Percentiles rank a stretch among this genome's conserved stretches.
phyloP scores from a whole-genome alignment of 2,888 invertebrate species.

The Leucania comma region DNA sequence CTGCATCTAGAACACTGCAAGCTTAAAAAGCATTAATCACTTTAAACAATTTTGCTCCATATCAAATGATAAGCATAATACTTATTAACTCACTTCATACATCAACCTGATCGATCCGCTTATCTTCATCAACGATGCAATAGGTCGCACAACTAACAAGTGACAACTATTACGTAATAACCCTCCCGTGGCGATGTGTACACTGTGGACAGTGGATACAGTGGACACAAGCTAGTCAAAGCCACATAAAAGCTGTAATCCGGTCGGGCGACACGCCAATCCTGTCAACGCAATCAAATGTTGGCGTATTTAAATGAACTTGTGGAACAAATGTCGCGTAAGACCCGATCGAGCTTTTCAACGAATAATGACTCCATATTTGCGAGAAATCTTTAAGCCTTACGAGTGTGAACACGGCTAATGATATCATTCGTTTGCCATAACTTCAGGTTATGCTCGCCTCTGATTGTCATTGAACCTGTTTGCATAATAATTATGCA shows the following conservation, averaged over 20 bases:
- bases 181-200: slow-evolving; percentile 31
- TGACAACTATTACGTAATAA: slow-evolving; percentile 58
- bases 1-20: slow-evolving; percentile 3
- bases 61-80: slow-evolving; percentile 34
- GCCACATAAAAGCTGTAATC: slow-evolving; percentile 58
- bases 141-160: slow-evolving; percentile 45
- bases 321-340: slow-evolving; percentile 39
- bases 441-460: slow-evolving; percentile 12
- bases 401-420: slow-evolving; percentile 27
- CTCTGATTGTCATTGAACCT: slow-evolving; percentile 35
- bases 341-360: slow-evolving; percentile 44
- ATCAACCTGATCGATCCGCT: slow-evolving; percentile 46
- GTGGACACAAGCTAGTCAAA: slow-evolving; percentile 49
- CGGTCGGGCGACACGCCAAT: slow-evolving; percentile 52
- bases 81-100: slow-evolving; percentile 39
- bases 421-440: slow-evolving; percentile 24
- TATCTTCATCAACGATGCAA: slow-evolving; percentile 45
- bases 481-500: slow-evolving; percentile 29
- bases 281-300: slow-evolving; percentile 62
- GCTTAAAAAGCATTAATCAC: background rate
- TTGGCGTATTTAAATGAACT: slow-evolving; percentile 58
- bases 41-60: no score
- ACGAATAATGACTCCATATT: slow-evolving; percentile 45
- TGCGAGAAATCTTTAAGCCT: slow-evolving; percentile 26
- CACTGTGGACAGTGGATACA: slow-evolving; percentile 23